phyloP scores from a whole-genome alignment of 2,888 invertebrate species.

The Teleogryllus oceanicus region DNA sequence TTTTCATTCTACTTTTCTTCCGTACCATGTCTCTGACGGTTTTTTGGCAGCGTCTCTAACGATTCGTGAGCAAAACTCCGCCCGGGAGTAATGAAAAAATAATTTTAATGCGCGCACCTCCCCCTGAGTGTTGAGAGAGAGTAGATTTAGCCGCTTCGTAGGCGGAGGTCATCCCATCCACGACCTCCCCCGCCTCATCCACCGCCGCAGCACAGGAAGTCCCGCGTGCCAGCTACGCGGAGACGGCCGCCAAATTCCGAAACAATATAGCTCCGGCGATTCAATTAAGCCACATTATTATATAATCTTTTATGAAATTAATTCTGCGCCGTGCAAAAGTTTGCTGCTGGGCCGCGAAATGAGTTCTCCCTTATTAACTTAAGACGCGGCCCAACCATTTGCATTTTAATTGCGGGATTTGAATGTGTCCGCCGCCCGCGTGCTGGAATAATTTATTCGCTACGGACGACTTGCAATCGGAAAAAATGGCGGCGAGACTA shows the following conservation, averaged over 20 bases:
- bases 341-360: background rate
- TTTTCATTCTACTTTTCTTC: too few species aligned
- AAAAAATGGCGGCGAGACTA: background rate
- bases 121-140: too few species aligned
- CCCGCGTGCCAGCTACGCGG: background rate
- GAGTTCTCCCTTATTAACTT: constrained; percentile 18
- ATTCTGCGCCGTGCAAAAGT: background rate
- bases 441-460: constrained; percentile 4
- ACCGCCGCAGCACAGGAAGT: too few species aligned
- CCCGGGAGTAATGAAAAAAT: too few species aligned
- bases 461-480: background rate
- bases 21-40: too few species aligned
- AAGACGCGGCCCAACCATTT: constrained; percentile 1
- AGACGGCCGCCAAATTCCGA: background rate
- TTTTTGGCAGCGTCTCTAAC: too few species aligned
- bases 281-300: constrained; percentile 18
- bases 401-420: constrained; percentile 18
- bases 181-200: too few species aligned
- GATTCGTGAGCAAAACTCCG: too few species aligned
- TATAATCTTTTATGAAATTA: constrained; percentile 18
- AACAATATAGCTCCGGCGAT: background rate
- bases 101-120: too few species aligned
- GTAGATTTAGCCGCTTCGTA: too few species aligned
- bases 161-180: too few species aligned
- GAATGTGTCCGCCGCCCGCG: background rate